Base-by-base conservation (phyloP, 2,113 vertebrate genomes). In the Falco punctatus region DNA sequence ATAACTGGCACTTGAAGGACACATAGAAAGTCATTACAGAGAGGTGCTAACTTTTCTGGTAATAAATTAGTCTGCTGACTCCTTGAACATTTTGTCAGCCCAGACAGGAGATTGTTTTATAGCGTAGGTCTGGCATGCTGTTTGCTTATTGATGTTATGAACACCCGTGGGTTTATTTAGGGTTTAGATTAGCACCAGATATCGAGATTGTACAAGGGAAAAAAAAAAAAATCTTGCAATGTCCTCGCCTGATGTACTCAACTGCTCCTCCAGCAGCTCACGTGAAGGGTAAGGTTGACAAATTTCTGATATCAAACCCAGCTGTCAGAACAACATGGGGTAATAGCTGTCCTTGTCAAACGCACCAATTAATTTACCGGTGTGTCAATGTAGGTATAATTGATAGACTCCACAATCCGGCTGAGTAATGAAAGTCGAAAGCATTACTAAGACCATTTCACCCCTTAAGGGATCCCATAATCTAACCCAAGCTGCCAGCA, bases 271-370 rank as follows among this genome's bases (percentile, higher is more conserved):
- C 97, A 96, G 97, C 97, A 90, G 82, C 84, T 95, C 88, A 85
- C 8, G 4, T 40, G 93, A 97, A 97, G 94, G 96, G 97, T 90
- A 98, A 98, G 97, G 95, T 70, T 98, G 98, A 99, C 98, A 98
- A 98, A 98, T 98, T 98, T 96, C 97, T 95, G 86, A 98, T 97
- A 98, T 98, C 97, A 98, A 98, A 98, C 93, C 97, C 98, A 98
- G 98, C 98, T 98, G 98, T 98, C 98, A 94, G 97, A 91, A 93
- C 97, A 97, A 97, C 97, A 97, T 8, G 92, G 95, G 96, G 95
- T 98, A 98, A 98, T 98, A 97, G 97, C 97, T 95, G 97, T 98
- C 98, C 98, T 98, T 98, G 98, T 98, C 98, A 98, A 97, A 96
- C 11, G 11, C 71, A 30, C 96, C 98, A 98, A 98, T 98, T 98